Evolutionary conservation across 2,888 invertebrate species (phyloP), one percentile per base, ranked within the genome.

Genomic region (Limenitis camilla): DNA sequence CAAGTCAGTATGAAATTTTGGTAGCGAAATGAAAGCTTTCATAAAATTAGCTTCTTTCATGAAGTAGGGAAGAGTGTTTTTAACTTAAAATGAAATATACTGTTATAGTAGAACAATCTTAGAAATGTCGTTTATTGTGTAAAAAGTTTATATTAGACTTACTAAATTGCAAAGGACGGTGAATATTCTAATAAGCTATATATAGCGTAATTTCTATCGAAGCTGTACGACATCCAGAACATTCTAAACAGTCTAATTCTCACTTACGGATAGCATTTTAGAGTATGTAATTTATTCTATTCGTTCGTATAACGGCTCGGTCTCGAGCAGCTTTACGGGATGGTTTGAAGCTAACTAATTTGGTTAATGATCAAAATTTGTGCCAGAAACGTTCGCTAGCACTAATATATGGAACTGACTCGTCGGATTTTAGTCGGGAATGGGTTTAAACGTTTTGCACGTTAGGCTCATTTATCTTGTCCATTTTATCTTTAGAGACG

Each of bases 391-490:
- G 78, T 76, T 76, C 78, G 68, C 79, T 71, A 71, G 72, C 77
- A 75, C 81, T 85, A 85, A 86, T 86, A 83, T 86, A 87, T 86
- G 85, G 81, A 77, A 85, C 86, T 85, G 86, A 86, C 86, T 87
- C 75, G 82, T 82, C 77, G 85, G 84, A 84, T 86, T 87, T 84
- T 76, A 81, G 81, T 79, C 75, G 75, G 82, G 75, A 86, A 85
- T 79, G 83, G 83, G 81, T 83, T 86, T 85, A 84, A 86, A 76
- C 84, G 86, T 84, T 87, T 86, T 82, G 86, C 86, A 85, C 84
- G 86, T 81, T 81, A 80, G 77, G 71, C 79, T 85, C 86, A 83
- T 86, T 86, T 82, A 87, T 87, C 84, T 85, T 84, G 77, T 74
- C 80, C 79, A 63, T 75, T 81, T 81, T 86, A 85, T 85, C 85